phyloP scores from a whole-genome alignment of 2,888 invertebrate genomes.

The Brenthis daphne region DNA sequence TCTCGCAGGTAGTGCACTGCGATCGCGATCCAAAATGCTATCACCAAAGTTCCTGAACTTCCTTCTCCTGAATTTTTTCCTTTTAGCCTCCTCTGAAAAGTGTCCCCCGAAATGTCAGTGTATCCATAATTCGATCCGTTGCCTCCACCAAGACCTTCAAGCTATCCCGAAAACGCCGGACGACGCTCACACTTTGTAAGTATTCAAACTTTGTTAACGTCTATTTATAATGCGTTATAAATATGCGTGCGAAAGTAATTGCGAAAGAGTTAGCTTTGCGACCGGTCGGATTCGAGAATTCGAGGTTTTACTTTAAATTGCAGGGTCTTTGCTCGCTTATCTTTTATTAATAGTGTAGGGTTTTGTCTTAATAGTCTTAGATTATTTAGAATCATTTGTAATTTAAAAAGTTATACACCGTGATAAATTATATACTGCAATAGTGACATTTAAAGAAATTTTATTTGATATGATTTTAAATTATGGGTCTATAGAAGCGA shows the following conservation, averaged over 20 bases:
- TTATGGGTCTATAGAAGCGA: too few relatives aligned
- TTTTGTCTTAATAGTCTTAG: too few relatives aligned
- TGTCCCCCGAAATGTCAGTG: slow-evolving; percentile 68
- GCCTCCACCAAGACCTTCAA: slow-evolving; percentile 60
- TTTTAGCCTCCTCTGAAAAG: slow-evolving; percentile 44
- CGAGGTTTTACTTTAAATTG: neutral
- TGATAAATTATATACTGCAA: too few relatives aligned
- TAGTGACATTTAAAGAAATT: too few relatives aligned
- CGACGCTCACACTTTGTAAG: slow-evolving; percentile 70
- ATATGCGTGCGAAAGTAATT: slow-evolving; percentile 39
- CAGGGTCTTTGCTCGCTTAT: too few relatives aligned
- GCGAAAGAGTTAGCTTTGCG: slow-evolving; percentile 44
- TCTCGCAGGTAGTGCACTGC: slow-evolving; percentile 42
- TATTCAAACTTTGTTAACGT: slow-evolving; percentile 46
- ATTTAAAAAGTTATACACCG: too few relatives aligned
- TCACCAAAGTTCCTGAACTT: slow-evolving; percentile 47
- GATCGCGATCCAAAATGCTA: slow-evolving; percentile 48
- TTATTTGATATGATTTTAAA: too few relatives aligned
- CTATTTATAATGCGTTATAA: slow-evolving; percentile 39
- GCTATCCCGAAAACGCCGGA: slow-evolving; percentile 57
- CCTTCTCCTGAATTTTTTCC: slow-evolving; percentile 52
- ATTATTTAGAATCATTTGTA: too few relatives aligned
- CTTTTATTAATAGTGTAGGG: too few relatives aligned
- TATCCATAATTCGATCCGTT: slow-evolving; percentile 57
- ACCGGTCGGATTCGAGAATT: slow-evolving; percentile 16